Base-by-base conservation (phyloP, 2,797 vertebrate genomes). In the Anniella stebbinsi region DNA sequence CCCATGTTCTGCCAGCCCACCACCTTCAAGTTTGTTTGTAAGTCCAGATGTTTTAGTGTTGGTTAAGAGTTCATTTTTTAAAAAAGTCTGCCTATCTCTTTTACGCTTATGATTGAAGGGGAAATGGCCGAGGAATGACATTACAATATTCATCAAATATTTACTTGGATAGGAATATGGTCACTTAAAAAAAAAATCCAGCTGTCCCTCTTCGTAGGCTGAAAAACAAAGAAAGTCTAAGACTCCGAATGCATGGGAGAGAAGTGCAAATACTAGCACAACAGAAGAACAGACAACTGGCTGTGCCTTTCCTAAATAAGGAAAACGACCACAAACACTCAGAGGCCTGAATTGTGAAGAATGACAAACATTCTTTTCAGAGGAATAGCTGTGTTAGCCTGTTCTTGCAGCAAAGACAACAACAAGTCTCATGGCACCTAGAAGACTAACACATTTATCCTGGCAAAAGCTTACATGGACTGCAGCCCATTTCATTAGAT, bases 261-360 rank as follows among this genome's bases (percentile, higher is more conserved):
- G 60, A 80, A 90, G 73, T 30, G 80, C 78, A 91, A 90, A 89
- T 41, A 77, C 12, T 80, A 41, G 25, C 83, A 73, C 80, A 88
- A 93, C 90, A 17, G 10, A 88, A 92, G 84, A 94, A 12, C 30
- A 88, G 85, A 80, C 89, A 93, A 91, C 7, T 89, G 84, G 86
- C 92, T 81, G 51, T 54, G 38, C 81, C 86, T 33, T n/a, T 89
- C 48, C 63, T 88, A 57, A 88, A 57, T 70, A 86, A 89, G 76
- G 76, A 78, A 93, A 91, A 87, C 45, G 87, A 90, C 30, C 83
- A 45, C 33, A 33, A 48, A 48, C 41, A 85, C 4, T 36, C 33
- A 83, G 69, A 45, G 86, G 51, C 48, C 92, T 87, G 88, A 75
- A 85, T 78, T 87, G 92, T 69, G 87, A 54, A 86, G 63, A 77